Evolutionary conservation across 1,140 invertebrate genomes (phyloP).

Genomic region (Rhagoletis zephyria): DNA sequence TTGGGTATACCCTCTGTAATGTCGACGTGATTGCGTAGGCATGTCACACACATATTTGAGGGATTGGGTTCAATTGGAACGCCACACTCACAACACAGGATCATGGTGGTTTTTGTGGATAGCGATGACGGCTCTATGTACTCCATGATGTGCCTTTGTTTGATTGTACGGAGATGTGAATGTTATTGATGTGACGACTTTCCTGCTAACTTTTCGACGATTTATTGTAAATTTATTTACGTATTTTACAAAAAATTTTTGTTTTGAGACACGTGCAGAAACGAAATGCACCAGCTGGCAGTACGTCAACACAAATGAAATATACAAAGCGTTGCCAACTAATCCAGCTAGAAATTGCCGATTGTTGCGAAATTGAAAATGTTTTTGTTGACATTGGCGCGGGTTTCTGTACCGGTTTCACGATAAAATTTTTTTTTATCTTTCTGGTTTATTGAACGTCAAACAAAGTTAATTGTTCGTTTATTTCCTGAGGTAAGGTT

Average conservation of each 20-base stretch:
- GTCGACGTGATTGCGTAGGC: conserved; percentile 90
- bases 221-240: background rate
- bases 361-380: no score
- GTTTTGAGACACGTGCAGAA: conserved; percentile 33
- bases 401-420: no score
- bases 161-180: background rate
- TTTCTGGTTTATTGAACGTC: no score
- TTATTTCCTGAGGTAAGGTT: no score
- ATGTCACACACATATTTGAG: conserved; percentile 96
- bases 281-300: background rate
- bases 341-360: no score
- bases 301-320: background rate
- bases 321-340: conserved; percentile 2
- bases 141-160: background rate
- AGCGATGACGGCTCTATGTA: background rate
- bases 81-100: conserved; percentile 86
- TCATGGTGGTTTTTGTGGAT: conserved; percentile 56
- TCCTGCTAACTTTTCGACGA: background rate
- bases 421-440: no score
- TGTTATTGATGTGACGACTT: background rate
- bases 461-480: no score
- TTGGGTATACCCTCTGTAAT: conserved; percentile 98
- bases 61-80: conserved; percentile 92
- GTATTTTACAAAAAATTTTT: background rate
- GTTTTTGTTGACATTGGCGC: no score